Evolutionary conservation across 2,797 vertebrate genomes (phyloP), one percentile per base, ranked within the genome.

Genomic region (Ceryle rudis): DNA sequence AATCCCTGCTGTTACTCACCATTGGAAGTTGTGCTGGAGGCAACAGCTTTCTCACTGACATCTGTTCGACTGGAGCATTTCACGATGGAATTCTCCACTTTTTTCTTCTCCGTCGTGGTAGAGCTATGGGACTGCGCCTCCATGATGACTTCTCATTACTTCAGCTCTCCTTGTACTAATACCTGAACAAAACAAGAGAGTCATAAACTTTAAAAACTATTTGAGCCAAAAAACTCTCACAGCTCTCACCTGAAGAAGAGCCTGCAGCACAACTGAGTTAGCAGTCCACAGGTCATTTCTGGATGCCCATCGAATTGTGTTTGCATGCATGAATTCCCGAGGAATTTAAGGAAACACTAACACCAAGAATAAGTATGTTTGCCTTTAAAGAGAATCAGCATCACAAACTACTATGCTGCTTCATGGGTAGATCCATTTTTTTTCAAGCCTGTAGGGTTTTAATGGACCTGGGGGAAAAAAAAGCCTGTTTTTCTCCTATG

Each of bases 21-120:
- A 90, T 99, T 99, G 95, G 99, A 99, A 89, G 99, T 99, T 97
- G 99, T 99, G 98, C 99, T 99, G 96, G 99, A 99, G 97, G 99
- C 99, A 97, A 99, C 99, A 2, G 99, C 99, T 98, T 99, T 99
- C 98, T 99, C 99, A 60, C 99, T 99, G 98, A 99, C 99, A 97
- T 99, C 99, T 98, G 98, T 97, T 95, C 99, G 98, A 62, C 98
- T 97, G 72, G 99, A 98, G 96, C 99, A 99, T 97, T 99, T 99
- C 93, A 99, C 99, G 47, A 99, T 98, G 97, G 98, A 99, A 98
- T 99, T 99, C 98, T 99, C 99, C 95, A 98, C 99, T 98, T 99
- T 99, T 97, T 99, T 99, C 98, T 99, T 99, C 98, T 99, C 99
- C 95, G 98, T 98, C 96, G 98, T 97, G 86, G 99, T 98, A 98